These are phyloP conservation scores for Tipula vernalis DNA, from an alignment of 2,888 invertebrate genomes.

Conservation along the genomic window DNA sequence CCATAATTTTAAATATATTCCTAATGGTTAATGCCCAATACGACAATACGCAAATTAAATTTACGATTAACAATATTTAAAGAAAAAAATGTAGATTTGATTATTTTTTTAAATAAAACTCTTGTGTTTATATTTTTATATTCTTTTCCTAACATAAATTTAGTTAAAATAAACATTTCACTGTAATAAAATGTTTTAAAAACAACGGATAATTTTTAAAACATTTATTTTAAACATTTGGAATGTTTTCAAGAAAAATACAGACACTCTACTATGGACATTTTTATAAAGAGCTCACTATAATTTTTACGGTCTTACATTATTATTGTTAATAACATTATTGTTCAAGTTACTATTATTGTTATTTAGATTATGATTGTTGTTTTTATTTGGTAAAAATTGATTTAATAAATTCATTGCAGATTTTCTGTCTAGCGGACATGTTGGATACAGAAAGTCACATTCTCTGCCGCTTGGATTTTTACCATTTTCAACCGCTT, in stretches of 20 bases:
- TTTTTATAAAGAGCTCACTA: background rate
- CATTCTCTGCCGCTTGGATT: constrained; percentile 37
- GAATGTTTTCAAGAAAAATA: background rate
- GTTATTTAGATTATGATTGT: background rate
- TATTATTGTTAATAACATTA: background rate
- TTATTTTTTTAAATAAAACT: background rate
- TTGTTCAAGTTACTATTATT: background rate
- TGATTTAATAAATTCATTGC: constrained; percentile 54
- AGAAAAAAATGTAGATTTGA: background rate
- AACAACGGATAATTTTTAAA: background rate
- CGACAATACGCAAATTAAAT: too few species aligned
- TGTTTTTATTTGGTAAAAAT: constrained; percentile 39
- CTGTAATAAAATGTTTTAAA: background rate
- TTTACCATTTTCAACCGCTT: constrained; percentile 52
- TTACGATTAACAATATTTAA: too few species aligned
- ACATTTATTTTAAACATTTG: background rate
- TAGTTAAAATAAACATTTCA: background rate
- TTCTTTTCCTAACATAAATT: background rate
- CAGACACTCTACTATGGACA: background rate
- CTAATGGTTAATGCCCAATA: too few species aligned
- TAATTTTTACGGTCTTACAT: background rate
- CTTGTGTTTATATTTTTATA: background rate
- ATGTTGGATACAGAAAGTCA: constrained; percentile 50
- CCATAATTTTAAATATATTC: too few species aligned
- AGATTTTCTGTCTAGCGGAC: constrained; percentile 54